Conservation (phyloP, 2,888 invertebrate species). For the Parnassius orleans region DNA sequence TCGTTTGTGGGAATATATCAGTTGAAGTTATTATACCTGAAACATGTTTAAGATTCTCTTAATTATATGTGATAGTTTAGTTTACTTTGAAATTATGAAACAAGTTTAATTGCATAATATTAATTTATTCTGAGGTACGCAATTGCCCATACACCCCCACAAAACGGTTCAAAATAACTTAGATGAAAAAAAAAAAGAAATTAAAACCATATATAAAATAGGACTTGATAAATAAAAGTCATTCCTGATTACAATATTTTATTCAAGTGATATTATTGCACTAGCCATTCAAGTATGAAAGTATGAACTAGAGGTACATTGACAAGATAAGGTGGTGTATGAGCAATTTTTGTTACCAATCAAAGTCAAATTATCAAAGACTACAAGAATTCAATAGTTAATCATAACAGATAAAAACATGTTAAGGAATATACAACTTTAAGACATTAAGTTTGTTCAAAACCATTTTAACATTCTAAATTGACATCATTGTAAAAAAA, state of each 20-base stretch:
- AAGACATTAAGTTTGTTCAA: neutral
- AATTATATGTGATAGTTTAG: conserved; percentile 5
- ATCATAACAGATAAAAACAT: conserved; percentile 20
- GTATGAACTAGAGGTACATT: conserved; percentile 58
- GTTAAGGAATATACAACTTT: conserved; percentile 18
- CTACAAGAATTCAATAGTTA: conserved; percentile 16
- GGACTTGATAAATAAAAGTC: conserved; percentile 76
- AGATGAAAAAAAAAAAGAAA: conserved; percentile 53
- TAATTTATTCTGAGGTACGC: conserved; percentile 34
- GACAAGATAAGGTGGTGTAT: conserved; percentile 69
- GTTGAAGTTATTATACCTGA: conserved; percentile 40
- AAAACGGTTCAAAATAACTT: conserved; percentile 63
- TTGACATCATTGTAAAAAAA: conserved; percentile 23
- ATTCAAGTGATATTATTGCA: conserved; percentile 68
- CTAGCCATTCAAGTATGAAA: conserved; percentile 49
- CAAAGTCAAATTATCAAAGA: conserved; percentile 11
- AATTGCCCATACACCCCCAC: conserved; percentile 81
- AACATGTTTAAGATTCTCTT: conserved; percentile 26
- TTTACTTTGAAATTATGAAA: conserved; percentile 3
- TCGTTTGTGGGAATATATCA: conserved; percentile 79
- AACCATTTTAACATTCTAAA: conserved; percentile 11
- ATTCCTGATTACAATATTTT: conserved; percentile 64
- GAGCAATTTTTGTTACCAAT: conserved; percentile 62
- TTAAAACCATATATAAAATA: conserved; percentile 60
- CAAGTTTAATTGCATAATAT: conserved; percentile 7